Conservation (phyloP, 1,140 invertebrate genomes). For the Lanistes nyassanus region DNA sequence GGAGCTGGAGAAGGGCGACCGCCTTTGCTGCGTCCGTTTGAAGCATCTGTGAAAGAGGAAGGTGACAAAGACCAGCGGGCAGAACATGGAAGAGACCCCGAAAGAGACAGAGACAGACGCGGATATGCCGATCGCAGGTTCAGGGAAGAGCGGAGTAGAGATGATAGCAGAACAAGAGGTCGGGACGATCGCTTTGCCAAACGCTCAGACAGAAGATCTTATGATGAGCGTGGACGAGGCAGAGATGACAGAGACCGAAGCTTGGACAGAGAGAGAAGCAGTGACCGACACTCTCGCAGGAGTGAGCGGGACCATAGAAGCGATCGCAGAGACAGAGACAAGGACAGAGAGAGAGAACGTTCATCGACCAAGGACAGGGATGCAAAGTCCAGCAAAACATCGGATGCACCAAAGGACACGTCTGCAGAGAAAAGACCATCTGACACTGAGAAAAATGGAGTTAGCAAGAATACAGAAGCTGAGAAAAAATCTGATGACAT, state of each 20-base stretch:
- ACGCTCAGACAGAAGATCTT: slow-evolving; percentile 18
- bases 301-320: slow-evolving; percentile 42
- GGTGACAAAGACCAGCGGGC: slow-evolving; percentile 4
- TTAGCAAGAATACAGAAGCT: slow-evolving; percentile 3
- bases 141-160: slow-evolving; percentile 23
- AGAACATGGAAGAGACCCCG: slow-evolving; percentile 6
- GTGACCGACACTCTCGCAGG: slow-evolving; percentile 25
- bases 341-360: slow-evolving; percentile 21
- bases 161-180: slow-evolving; percentile 33
- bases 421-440: not conserved
- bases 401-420: not conserved
- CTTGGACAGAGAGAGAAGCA: slow-evolving; percentile 25
- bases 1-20: not conserved
- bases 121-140: slow-evolving; percentile 24
- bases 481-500: slow-evolving; percentile 12
- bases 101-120: slow-evolving; percentile 35
- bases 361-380: slow-evolving; percentile 22
- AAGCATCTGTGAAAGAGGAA: slow-evolving; percentile 4
- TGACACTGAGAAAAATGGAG: slow-evolving; percentile 12
- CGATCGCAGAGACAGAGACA: slow-evolving; percentile 33
- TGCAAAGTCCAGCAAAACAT: slow-evolving; percentile 17
- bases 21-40: not conserved
- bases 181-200: slow-evolving; percentile 30
- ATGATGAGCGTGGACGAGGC: slow-evolving; percentile 11
- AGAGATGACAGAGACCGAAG: slow-evolving; percentile 1